Evolutionary conservation across 1,140 invertebrate genomes (phyloP), one percentile per base, ranked within the genome.

Genomic region (Periplaneta americana): DNA sequence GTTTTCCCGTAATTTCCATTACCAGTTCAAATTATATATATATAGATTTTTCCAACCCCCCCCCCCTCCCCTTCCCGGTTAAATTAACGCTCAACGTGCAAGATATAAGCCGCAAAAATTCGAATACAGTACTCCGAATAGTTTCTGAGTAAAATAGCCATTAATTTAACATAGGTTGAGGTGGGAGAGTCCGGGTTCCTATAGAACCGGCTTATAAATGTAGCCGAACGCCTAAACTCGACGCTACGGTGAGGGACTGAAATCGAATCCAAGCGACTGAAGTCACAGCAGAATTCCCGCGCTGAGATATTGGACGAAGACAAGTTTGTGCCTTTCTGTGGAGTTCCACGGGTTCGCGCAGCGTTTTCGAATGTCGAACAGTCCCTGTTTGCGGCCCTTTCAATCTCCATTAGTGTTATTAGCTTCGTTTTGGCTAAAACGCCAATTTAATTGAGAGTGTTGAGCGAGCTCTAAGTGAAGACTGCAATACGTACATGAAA

Each of bases 381-480:
- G 13, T 57, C 39, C 34, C 28, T 33, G 31, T 8, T n/a, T n/a
- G 13, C 28, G 11, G 22, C 36, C 79, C 57, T 80, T 80, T 80
- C 79, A 80, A 80, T 34, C 79, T 80, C 79, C 79, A 80, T 80
- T 80, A 80, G 37, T 39, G 11, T 48, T 80, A 80, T 80, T 39
- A 80, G 79, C 32, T 80, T 18, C 37, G 79, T 34, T 66, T 48
- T 66, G 32, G 74, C 39, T 57, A 13, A 33, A 33, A 75, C 31
- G 32, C 79, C 79, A 80, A 80, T 80, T 80, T 80, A 80, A 66
- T 80, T 80, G 79, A 39, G 32, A 80, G 79, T 66, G 35, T 3
- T n/a, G 11, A n/a, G 5, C 32, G 13, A 8, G 18, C 13, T 33
- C 74, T 33, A 2, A 34, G 74, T 18, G 31, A 75, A n/a, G 74